Percentiles rank a stretch among this genome's conserved stretches.
phyloP scores from a whole-genome alignment of 1,140 invertebrate genomes.

The Drosophila orosa region DNA sequence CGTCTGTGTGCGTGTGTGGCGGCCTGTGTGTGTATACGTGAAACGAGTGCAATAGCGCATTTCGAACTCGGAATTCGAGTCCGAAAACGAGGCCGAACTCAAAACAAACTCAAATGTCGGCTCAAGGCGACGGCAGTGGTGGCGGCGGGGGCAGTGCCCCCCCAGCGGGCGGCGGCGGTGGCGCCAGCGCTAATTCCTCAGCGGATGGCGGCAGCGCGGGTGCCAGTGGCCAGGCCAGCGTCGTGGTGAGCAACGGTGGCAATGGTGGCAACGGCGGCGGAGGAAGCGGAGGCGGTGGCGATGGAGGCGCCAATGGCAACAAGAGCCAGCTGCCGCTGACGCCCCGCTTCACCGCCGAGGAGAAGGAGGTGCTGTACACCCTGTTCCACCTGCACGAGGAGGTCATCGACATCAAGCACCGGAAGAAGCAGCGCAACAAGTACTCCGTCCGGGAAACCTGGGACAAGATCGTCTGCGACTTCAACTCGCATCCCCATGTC shows the following conservation, averaged over 20 bases:
- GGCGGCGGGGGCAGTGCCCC: slow-evolving; percentile 32
- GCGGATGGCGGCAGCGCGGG: slow-evolving; percentile 36
- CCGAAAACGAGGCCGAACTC: slow-evolving; percentile 29
- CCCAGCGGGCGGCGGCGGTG: slow-evolving; percentile 25
- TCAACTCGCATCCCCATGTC: slow-evolving; percentile 75
- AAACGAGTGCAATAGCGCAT: slow-evolving; percentile 30
- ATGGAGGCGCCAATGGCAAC: slow-evolving; percentile 24
- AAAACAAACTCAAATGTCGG: slow-evolving; percentile 52
- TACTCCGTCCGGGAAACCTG: slow-evolving; percentile 81
- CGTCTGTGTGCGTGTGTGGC: slow-evolving; percentile 34
- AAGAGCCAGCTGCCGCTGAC: slow-evolving; percentile 69
- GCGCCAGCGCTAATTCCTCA: slow-evolving; percentile 31
- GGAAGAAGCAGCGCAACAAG: slow-evolving; percentile 80
- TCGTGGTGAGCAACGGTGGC: slow-evolving; percentile 39
- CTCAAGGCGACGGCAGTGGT: slow-evolving; percentile 34
- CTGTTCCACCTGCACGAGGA: slow-evolving; percentile 80
- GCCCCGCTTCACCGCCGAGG: slow-evolving; percentile 79
- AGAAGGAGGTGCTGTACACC: slow-evolving; percentile 79
- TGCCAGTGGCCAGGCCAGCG: slow-evolving; percentile 18
- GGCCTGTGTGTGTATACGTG: slow-evolving; percentile 55
- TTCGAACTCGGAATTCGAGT: slow-evolving; percentile 20
- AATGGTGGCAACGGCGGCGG: not conserved
- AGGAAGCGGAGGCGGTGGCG: not conserved
- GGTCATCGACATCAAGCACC: slow-evolving; percentile 81
- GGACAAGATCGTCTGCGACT: slow-evolving; percentile 81